phyloP scores from a whole-genome alignment of 2,797 vertebrate genomes.

The Euphonia xanthogaster region DNA sequence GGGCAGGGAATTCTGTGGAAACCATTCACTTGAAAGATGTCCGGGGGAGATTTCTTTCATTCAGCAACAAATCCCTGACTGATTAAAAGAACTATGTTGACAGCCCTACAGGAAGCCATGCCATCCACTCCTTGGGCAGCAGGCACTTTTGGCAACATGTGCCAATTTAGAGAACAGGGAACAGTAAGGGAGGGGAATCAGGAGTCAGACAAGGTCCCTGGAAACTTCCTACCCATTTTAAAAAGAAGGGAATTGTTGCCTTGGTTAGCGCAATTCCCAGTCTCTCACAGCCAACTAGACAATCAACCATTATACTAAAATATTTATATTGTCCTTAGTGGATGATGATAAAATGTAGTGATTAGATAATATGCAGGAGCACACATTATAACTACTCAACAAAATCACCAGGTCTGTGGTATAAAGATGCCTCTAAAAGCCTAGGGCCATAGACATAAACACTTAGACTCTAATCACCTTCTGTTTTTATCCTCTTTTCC shows the following conservation, averaged over 20 bases:
- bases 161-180: background rate
- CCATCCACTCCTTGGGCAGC: constrained; percentile 1
- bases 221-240: background rate
- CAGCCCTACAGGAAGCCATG: background rate
- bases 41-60: constrained; percentile 9
- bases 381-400: background rate
- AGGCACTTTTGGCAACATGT: background rate
- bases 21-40: constrained; percentile 23
- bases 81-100: constrained; percentile 19
- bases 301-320: background rate
- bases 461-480: background rate
- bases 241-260: background rate
- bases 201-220: background rate
- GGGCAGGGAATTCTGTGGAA: background rate
- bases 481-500: background rate
- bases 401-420: background rate
- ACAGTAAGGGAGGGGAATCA: background rate
- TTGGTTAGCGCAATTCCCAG: background rate
- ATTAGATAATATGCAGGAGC: background rate
- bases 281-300: background rate
- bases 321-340: background rate
- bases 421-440: background rate
- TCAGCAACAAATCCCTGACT: constrained; percentile 15
- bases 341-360: background rate
- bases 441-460: background rate